A percentile compares a stretch with the other conserved stretches of the same genome.
Conservation (phyloP, 2,113 vertebrate genomes). For the Cyphomyrus plagiostoma region DNA sequence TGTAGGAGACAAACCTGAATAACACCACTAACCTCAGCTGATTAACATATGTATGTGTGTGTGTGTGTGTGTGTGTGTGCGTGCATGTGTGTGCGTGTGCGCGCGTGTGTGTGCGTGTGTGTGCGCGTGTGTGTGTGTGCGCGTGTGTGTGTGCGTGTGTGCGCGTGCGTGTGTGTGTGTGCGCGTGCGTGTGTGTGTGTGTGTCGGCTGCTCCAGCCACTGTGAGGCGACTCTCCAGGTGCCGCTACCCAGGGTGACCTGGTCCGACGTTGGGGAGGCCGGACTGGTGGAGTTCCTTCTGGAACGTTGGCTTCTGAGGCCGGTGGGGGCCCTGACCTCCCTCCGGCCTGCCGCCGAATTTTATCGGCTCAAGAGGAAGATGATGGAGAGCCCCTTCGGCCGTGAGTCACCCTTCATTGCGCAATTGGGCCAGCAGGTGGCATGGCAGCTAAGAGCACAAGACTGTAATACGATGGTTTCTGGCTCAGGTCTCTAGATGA, state of each 20-base stretch:
- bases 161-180: neutral
- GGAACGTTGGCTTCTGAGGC: conserved; percentile 69
- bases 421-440: neutral
- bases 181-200: neutral
- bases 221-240: conserved; percentile 50
- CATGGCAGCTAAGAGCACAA: neutral
- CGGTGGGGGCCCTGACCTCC: conserved; percentile 50
- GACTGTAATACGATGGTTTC: neutral
- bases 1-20: neutral
- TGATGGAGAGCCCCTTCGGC: conserved; percentile 72
- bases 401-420: conserved; percentile 44
- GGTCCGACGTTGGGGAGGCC: conserved; percentile 40
- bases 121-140: neutral
- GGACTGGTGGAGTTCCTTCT: conserved; percentile 60
- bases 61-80: neutral
- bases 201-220: conserved; percentile 49
- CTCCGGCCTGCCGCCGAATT: conserved; percentile 59
- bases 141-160: neutral
- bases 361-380: conserved; percentile 59
- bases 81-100: neutral
- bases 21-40: neutral
- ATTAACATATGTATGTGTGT: neutral
- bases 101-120: neutral
- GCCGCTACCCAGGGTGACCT: conserved; percentile 49
- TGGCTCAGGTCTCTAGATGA: neutral